Evolutionary conservation across 1,140 invertebrate genomes (phyloP).

Genomic region (Thrips palmi): DNA sequence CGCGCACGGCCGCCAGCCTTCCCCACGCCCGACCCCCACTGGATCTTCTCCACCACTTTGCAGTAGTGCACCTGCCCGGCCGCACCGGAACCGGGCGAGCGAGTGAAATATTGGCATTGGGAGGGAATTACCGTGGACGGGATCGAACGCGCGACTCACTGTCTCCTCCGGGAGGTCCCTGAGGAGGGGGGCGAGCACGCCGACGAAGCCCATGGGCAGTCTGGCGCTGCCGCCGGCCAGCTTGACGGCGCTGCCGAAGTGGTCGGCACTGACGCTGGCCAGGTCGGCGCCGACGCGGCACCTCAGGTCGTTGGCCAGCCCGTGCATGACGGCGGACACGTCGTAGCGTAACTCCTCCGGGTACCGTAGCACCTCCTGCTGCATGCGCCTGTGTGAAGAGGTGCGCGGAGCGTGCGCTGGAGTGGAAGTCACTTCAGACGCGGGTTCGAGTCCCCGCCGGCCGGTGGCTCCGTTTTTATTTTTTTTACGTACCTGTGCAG

Average conservation of each 20-base stretch:
- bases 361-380: slow-evolving; percentile 11
- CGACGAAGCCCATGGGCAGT: slow-evolving; percentile 40
- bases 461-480: no score
- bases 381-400: slow-evolving; percentile 8
- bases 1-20: slow-evolving; percentile 15
- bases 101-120: slow-evolving; percentile 30
- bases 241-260: slow-evolving; percentile 33
- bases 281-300: slow-evolving; percentile 12
- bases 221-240: slow-evolving; percentile 43
- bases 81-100: slow-evolving; percentile 17
- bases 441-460: no score
- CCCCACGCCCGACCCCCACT: slow-evolving; percentile 38
- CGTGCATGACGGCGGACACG: slow-evolving; percentile 9
- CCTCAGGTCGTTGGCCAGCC: slow-evolving; percentile 7
- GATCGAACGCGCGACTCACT: slow-evolving; percentile 36
- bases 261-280: slow-evolving; percentile 5
- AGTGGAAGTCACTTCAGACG: background rate
- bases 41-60: slow-evolving; percentile 37
- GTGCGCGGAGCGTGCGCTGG: background rate
- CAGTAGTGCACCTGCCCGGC: slow-evolving; percentile 33
- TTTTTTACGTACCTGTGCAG: no score
- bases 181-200: slow-evolving; percentile 38
- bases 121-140: slow-evolving; percentile 38
- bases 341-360: slow-evolving; percentile 11
- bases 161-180: slow-evolving; percentile 32